Conservation (phyloP, 2,113 vertebrate species). For the Psammodynastes pulverulentus region DNA sequence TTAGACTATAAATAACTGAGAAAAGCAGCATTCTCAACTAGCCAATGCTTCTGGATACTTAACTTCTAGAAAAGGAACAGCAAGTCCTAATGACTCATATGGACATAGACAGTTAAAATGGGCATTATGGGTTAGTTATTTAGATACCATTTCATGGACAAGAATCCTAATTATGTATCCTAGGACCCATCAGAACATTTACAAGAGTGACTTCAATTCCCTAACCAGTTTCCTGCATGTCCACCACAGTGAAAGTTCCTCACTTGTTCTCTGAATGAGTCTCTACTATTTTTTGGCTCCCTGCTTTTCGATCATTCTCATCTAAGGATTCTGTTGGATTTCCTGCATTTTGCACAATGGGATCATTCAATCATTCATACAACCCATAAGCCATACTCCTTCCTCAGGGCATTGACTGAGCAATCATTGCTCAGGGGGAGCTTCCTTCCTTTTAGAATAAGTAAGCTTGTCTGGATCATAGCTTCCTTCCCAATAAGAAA, state of each 20-base stretch:
- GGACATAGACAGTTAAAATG: not conserved
- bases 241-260: not conserved
- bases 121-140: not conserved
- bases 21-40: not conserved
- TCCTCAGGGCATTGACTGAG: not conserved
- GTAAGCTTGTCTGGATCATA: not conserved
- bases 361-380: not conserved
- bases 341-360: not conserved
- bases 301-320: not conserved
- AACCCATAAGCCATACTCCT: not conserved
- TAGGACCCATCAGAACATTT: not conserved
- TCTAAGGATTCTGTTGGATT: not conserved
- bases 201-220: not conserved
- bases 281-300: not conserved
- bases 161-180: not conserved
- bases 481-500: not conserved
- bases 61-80: not conserved
- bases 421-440: not conserved
- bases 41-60: not conserved
- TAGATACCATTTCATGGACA: not conserved
- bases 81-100: not conserved
- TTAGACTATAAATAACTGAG: not conserved
- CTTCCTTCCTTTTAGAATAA: not conserved
- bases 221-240: not conserved
- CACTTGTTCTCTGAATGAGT: not conserved